Conservation (phyloP, 92 coral and sea anemone genomes). For the Siderastrea siderea region DNA sequence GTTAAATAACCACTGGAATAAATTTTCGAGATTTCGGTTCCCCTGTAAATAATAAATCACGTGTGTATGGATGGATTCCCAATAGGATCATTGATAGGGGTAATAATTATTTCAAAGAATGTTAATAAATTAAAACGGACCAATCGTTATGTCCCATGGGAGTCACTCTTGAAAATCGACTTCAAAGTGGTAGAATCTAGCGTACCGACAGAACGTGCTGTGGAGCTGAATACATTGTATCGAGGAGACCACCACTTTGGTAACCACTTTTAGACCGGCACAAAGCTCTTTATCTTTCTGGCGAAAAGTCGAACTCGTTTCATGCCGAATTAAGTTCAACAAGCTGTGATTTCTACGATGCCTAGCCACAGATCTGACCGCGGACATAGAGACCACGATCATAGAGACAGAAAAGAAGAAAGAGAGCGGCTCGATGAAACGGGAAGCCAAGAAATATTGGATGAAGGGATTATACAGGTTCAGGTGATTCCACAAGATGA, state of each 20-base stretch:
- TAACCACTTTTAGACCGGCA: not conserved
- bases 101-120: conserved; percentile 75
- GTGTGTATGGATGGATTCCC: conserved; percentile 47
- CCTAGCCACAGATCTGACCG: conserved; percentile 77
- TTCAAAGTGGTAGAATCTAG: conserved; percentile 56
- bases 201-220: conserved; percentile 57
- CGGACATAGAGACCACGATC: conserved; percentile 71
- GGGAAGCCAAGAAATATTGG: conserved; percentile 89
- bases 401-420: conserved; percentile 54
- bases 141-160: conserved; percentile 87
- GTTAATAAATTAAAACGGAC: conserved; percentile 56
- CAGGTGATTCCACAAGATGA: conserved; percentile 99
- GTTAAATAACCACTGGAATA: conserved; percentile 6
- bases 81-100: conserved; percentile 58
- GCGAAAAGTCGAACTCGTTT: not conserved
- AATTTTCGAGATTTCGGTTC: not conserved
- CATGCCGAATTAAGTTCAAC: not conserved
- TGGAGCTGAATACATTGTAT: conserved; percentile 18
- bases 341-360: conserved; percentile 47
- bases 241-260: conserved; percentile 26
- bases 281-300: conserved; percentile 3
- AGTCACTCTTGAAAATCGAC: conserved; percentile 65
- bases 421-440: conserved; percentile 72
- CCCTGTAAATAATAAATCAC: conserved; percentile 41
- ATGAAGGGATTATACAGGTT: conserved; percentile 99